These are phyloP conservation scores for Periophthalmodon schlosseri DNA, from an alignment of 2,113 vertebrate species.

Conservation along the genomic window DNA sequence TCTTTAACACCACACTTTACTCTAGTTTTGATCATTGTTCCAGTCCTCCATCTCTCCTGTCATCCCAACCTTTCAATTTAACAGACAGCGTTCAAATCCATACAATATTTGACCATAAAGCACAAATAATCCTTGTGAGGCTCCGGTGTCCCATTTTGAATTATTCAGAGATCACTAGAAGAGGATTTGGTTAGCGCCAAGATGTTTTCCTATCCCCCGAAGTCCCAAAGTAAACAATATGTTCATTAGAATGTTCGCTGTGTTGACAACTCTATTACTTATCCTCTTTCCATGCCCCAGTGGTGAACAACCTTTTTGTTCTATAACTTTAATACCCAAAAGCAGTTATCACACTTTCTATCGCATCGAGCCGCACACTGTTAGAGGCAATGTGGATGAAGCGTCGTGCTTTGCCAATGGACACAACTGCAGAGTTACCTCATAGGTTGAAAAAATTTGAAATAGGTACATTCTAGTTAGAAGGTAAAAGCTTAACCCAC, in stretches of 20 bases:
- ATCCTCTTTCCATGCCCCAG: not conserved
- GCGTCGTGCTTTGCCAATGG: not conserved
- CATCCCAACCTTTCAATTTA: not conserved
- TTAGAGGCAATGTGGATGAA: not conserved
- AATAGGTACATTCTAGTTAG: not conserved
- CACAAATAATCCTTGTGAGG: constrained; percentile 1
- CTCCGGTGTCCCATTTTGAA: constrained; percentile 5
- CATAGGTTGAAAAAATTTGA: not conserved
- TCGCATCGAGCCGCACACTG: not conserved
- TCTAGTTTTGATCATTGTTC: not conserved
- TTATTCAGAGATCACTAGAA: constrained; percentile 7
- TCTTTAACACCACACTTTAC: not conserved
- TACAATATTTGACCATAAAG: constrained; percentile 2
- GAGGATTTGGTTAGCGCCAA: constrained; percentile 1
- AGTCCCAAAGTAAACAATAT: not conserved
- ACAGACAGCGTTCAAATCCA: constrained; percentile 13
- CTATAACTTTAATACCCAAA: not conserved
- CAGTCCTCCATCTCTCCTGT: not conserved
- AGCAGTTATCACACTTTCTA: not conserved
- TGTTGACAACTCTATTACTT: not conserved
- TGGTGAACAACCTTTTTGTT: not conserved
- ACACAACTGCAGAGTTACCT: not conserved
- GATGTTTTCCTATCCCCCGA: not conserved
- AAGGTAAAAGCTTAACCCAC: too few relatives aligned
- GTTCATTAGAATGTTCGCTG: not conserved